phyloP scores from a whole-genome alignment of 2,113 vertebrate species.

The Burhinus oedicnemus region DNA sequence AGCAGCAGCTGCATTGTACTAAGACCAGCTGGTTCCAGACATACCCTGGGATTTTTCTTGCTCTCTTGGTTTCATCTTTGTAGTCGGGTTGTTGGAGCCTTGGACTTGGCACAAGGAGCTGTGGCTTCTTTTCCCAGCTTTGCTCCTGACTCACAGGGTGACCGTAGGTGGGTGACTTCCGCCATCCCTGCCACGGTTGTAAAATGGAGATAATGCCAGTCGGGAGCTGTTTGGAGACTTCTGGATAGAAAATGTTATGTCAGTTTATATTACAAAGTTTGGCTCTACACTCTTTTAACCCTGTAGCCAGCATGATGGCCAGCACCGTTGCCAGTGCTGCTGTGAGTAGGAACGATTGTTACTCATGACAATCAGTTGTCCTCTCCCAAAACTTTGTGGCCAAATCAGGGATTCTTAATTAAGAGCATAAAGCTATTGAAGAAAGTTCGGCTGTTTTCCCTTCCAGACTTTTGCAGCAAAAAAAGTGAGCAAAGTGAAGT shows the following conservation, averaged over 20 bases:
- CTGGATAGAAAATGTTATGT: background rate
- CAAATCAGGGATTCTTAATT: background rate
- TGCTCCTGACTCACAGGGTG: slow-evolving; percentile 3
- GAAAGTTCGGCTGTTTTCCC: background rate
- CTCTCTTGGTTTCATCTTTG: slow-evolving; percentile 30
- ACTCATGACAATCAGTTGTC: background rate
- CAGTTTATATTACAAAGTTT: background rate
- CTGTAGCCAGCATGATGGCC: background rate
- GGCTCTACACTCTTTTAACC: background rate
- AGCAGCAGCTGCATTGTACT: slow-evolving; percentile 46
- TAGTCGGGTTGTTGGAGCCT: background rate
- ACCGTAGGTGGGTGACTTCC: background rate
- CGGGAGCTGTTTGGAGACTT: background rate
- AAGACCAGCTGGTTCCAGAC: slow-evolving; percentile 48
- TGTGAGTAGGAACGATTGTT: background rate
- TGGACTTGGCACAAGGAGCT: background rate
- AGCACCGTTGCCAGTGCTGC: background rate
- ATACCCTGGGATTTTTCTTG: slow-evolving; percentile 47
- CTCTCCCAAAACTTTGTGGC: background rate
- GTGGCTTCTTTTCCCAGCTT: slow-evolving; percentile 50
- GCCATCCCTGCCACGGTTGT: background rate
- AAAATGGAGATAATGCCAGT: background rate
- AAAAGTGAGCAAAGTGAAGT: background rate
- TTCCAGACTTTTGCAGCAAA: background rate
- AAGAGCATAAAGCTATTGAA: background rate